Evolutionary conservation across 2,113 vertebrate species (phyloP).

Genomic region (Nesospiza acunhae): DNA sequence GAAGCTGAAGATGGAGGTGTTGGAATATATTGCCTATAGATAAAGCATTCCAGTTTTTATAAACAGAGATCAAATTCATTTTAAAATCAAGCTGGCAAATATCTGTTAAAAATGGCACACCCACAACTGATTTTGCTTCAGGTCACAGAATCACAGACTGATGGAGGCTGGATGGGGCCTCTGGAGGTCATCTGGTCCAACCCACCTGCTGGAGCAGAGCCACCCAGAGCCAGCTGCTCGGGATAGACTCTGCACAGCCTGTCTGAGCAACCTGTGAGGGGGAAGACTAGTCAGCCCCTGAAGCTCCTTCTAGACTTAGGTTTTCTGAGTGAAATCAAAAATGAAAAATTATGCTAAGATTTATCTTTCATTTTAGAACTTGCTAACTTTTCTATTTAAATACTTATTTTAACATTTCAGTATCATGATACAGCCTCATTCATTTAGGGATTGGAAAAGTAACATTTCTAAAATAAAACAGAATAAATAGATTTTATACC

Average conservation of each 20-base stretch:
- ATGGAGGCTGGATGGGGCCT: not conserved
- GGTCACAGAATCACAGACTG: not conserved
- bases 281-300: not conserved
- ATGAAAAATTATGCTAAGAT: not conserved
- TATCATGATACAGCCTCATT: not conserved
- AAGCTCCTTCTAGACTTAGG: not conserved
- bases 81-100: not conserved
- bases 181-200: not conserved
- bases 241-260: not conserved
- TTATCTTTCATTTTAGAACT: not conserved
- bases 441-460: not conserved
- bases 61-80: not conserved
- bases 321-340: not conserved
- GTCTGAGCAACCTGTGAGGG: not conserved
- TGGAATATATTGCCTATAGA: not conserved
- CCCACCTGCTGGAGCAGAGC: not conserved
- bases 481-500: not conserved
- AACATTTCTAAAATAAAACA: not conserved
- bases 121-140: not conserved
- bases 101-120: not conserved
- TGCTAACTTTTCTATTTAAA: not conserved
- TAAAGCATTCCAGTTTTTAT: not conserved
- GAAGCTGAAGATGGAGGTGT: not conserved
- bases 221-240: not conserved
- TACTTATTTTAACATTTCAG: not conserved